These are phyloP conservation scores for Astreopora myriophthalma DNA, from an alignment of 64 coral and sea anemone genomes.

Conservation along the genomic window DNA sequence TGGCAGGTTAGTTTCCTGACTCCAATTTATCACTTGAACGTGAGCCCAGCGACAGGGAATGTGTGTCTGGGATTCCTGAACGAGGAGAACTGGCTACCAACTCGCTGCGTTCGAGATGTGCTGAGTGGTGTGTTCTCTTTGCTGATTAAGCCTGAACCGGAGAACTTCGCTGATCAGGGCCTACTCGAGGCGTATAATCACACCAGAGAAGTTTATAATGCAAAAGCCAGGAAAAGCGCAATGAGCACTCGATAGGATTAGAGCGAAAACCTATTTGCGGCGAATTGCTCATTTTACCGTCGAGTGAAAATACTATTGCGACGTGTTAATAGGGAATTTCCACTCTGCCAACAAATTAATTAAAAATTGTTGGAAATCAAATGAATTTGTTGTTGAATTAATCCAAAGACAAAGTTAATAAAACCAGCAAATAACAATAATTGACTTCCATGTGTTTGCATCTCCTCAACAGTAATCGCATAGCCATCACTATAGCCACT, in stretches of 20 bases:
- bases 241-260: neutral
- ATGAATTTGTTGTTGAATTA: too few relatives aligned
- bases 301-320: too few relatives aligned
- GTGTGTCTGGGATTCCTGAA: constrained; percentile 78
- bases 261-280: neutral
- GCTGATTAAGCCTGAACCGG: constrained; percentile 63
- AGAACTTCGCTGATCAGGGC: constrained; percentile 58
- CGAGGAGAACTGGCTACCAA: constrained; percentile 82
- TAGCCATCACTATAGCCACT: too few relatives aligned
- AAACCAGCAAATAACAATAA: too few relatives aligned
- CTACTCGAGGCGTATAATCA: constrained; percentile 44
- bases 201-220: constrained; percentile 28
- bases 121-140: constrained; percentile 78
- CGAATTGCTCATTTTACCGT: too few relatives aligned
- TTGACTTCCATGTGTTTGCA: too few relatives aligned
- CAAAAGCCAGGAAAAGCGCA: constrained; percentile 63
- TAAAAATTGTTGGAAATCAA: too few relatives aligned
- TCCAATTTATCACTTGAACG: constrained; percentile 82
- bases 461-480: too few relatives aligned
- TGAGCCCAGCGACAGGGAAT: constrained; percentile 69
- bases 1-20: constrained; percentile 76
- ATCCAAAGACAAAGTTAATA: too few relatives aligned
- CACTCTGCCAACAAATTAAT: too few relatives aligned
- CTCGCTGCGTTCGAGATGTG: constrained; percentile 74
- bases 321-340: too few relatives aligned